These are phyloP conservation scores for Odontophorus gujanensis DNA, from an alignment of 2,113 vertebrate species.

Conservation along the genomic window DNA sequence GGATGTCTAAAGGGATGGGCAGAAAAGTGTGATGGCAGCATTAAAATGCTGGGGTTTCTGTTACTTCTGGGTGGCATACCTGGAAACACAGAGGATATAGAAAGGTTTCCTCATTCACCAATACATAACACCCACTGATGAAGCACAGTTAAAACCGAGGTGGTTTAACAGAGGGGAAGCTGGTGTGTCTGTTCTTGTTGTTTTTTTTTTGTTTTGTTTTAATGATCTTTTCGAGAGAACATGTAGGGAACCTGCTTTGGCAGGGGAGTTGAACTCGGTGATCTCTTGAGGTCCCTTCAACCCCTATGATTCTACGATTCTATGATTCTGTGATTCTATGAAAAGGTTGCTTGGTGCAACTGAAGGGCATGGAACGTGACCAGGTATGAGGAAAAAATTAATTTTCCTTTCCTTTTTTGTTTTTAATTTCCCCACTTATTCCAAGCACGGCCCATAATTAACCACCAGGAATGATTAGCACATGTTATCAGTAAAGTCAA, in stretches of 20 bases:
- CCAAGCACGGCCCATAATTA: neutral
- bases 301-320: too few species aligned
- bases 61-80: neutral
- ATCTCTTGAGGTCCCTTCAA: too few species aligned
- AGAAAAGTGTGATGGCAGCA: conserved; percentile 6
- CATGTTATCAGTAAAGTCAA: neutral
- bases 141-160: neutral
- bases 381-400: neutral
- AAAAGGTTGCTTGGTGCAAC: neutral
- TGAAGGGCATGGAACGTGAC: neutral
- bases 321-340: too few species aligned
- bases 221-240: neutral
- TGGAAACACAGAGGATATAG: neutral
- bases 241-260: too few species aligned
- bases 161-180: neutral
- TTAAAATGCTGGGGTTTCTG: neutral
- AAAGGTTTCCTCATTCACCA: neutral
- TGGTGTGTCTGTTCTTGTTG: neutral
- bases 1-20: neutral
- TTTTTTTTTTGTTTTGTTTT: neutral
- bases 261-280: too few species aligned
- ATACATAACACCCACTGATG: neutral
- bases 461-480: neutral
- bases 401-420: neutral
- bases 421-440: neutral